These are phyloP conservation scores for Sphaeramia orbicularis DNA, from an alignment of 2,797 vertebrate genomes.

Conservation along the genomic window DNA sequence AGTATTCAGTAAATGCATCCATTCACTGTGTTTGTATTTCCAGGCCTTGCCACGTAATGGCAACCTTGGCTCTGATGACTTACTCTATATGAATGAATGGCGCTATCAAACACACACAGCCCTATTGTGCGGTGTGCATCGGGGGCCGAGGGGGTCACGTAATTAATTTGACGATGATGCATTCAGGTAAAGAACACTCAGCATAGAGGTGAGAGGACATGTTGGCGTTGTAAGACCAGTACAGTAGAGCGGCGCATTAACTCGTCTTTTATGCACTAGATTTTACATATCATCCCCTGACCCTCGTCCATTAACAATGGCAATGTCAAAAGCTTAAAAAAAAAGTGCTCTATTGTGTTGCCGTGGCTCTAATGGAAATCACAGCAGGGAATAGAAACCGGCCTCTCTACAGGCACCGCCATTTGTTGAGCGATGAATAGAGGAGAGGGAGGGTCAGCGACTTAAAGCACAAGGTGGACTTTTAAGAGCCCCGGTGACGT, in stretches of 20 bases:
- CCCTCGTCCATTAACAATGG: conserved; percentile 50
- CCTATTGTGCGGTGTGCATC: not conserved
- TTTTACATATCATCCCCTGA: conserved; percentile 29
- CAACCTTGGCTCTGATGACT: not conserved
- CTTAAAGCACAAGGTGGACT: conserved; percentile 61
- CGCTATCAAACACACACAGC: not conserved
- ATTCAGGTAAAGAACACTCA: conserved; percentile 17
- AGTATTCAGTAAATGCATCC: no score
- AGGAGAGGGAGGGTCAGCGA: conserved; percentile 66
- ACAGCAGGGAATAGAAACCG: conserved; percentile 47
- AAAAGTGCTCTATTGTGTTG: conserved; percentile 44
- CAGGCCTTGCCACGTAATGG: not conserved
- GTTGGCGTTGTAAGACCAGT: conserved; percentile 17
- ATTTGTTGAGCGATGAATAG: conserved; percentile 62
- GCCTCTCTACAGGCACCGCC: conserved; percentile 30
- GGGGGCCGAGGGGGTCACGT: conserved; percentile 8
- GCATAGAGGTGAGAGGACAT: conserved; percentile 29
- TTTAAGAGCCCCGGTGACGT: conserved; percentile 57
- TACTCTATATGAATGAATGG: not conserved
- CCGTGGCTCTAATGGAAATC: conserved; percentile 61
- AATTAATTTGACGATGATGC: conserved; percentile 13
- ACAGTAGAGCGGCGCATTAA: conserved; percentile 26
- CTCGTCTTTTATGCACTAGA: conserved; percentile 15
- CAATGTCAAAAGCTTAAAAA: conserved; percentile 56
- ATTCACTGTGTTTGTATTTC: no score